Evolutionary conservation across 2,113 vertebrate genomes (phyloP), one percentile per base, ranked within the genome.

Genomic region (Amazona vittata): DNA sequence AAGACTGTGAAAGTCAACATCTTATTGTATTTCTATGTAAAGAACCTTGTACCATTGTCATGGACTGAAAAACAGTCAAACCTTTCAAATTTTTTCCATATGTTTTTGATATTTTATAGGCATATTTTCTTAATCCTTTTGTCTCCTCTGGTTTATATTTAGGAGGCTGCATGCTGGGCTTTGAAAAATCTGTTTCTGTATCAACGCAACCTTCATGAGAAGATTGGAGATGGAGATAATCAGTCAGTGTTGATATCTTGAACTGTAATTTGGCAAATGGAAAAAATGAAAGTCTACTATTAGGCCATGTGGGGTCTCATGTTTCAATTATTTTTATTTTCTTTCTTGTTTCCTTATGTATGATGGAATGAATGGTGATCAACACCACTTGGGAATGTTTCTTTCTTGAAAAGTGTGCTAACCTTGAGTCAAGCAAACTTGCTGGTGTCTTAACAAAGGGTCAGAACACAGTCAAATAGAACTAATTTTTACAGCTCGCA

Each of bases 81-180:
- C 19, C 88, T 10, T 68, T 33, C n/a, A 39, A 3, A 0, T 65
- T n/a, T 59, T n/a, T 77, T 57, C 15, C 19, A 60, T 74, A 11
- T 19, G 33, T 68, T 71, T 50, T 70, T 89, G 0, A 31, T 85
- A 86, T 79, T 95, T 25, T 85, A 35, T 14, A 20, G 25, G 37
- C 62, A 10, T 70, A 52, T 92, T 70, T 89, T 86, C 28, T 17
- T 83, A 67, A 59, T 60, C 24, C 33, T 74, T 76, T 82, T 96
- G 22, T 94, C 16, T 93, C 20, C 16, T 67, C 49, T 62, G 31
- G 2, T 62, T 93, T 88, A 8, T n/a, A 20, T 88, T 59, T 97
- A 99, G 99, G 99, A 99, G 89, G 99, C 99, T 21, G 98, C 99
- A 0, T 99, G 99, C 93, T 99, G 99, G 99, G 99, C 99, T 79